phyloP scores from a whole-genome alignment of 2,113 vertebrate genomes.

The Urocitellus parryii region DNA sequence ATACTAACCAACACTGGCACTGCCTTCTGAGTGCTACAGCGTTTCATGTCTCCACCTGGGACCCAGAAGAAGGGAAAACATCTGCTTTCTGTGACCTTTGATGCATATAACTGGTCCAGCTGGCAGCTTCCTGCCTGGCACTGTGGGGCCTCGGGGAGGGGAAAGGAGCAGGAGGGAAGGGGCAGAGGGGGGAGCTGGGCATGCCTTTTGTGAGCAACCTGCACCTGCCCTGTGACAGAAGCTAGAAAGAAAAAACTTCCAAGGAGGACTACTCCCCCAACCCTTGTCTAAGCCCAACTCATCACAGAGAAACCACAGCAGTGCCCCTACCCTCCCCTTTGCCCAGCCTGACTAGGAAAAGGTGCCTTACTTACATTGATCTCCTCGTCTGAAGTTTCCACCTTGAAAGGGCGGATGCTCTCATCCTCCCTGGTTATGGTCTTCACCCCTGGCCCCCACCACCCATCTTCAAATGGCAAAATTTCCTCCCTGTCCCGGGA shows the following conservation, averaged over 20 bases:
- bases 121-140: neutral
- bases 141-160: neutral
- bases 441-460: constrained; percentile 87
- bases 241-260: neutral
- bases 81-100: neutral
- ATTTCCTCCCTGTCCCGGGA: constrained; percentile 83
- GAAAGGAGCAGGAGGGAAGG: neutral
- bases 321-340: neutral
- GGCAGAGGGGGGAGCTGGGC: neutral
- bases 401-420: constrained; percentile 85
- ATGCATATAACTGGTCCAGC: neutral
- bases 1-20: neutral
- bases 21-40: neutral
- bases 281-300: neutral
- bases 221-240: neutral
- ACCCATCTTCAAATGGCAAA: constrained; percentile 85
- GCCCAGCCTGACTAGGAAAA: neutral
- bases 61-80: neutral
- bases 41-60: neutral
- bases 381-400: constrained; percentile 88
- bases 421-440: constrained; percentile 78
- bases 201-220: neutral
- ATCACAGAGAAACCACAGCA: neutral
- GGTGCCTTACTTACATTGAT: constrained; percentile 87
- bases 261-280: neutral